Base-by-base conservation (phyloP, 2,797 vertebrate species). In the Cryptoblepharus egeriae region DNA sequence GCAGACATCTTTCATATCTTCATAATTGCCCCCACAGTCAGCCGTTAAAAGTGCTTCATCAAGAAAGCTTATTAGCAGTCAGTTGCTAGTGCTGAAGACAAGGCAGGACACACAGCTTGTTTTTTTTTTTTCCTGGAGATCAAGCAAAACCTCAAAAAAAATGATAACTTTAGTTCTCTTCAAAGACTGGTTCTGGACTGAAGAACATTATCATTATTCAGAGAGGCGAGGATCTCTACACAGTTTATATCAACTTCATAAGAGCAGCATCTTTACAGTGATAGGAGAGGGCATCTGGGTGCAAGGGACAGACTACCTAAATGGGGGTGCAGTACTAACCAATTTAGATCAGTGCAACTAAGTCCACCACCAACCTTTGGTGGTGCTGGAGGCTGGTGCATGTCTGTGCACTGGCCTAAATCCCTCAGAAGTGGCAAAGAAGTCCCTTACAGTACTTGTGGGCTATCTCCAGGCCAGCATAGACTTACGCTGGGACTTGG, bases 11-110 rank as follows among this genome's bases (percentile, higher is more conserved):
- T 85, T 69, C 49, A 77, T 42, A 60, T 42, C 28, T 52, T 70
- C 35, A 28, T 83, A 79, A 55, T 75, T 52, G 8, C 22, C 49
- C 58, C 42, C 79, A 55, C 28, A 81, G 78, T 71, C 24, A 55
- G 32, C 37, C 32, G 18, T n/a, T 79, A 55, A 61, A 64, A 75
- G 35, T 28, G 63, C 16, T 80, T 15, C 42, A 37, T 64, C 79
- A 15, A 63, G 60, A 73, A 82, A 84, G 18, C 4, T n/a, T 52
- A 49, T 4, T 16, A 26, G 5, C 13, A 74, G 72, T 13, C 67
- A 18, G 16, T 30, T 64, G 75, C 55, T 61, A 18, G 65, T 65
- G 18, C n/a, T n/a, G n/a, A n/a, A n/a, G n/a, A n/a, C 68, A 42
- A 22, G 68, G 45, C 35, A 69, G 13, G 26, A 28, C 61, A 79